Conservation (phyloP, 2,113 vertebrate genomes). For the Actenoides hombroni region DNA sequence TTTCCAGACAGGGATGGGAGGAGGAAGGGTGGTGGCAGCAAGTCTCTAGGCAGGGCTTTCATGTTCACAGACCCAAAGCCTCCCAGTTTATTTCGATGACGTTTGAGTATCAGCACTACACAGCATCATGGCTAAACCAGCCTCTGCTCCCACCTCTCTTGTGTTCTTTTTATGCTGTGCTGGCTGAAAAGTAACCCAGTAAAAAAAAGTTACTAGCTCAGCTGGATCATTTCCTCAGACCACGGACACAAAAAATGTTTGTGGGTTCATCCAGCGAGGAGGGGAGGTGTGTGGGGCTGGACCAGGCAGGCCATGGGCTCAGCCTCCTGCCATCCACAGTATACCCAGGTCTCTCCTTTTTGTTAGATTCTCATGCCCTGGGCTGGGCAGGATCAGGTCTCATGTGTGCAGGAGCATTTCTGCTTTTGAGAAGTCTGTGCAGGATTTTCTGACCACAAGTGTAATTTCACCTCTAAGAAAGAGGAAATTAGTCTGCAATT, state of each 20-base stretch:
- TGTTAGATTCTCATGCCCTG: neutral
- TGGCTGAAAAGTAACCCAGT: neutral
- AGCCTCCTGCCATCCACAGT: neutral
- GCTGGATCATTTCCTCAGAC: neutral
- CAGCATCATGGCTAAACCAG: neutral
- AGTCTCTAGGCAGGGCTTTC: neutral
- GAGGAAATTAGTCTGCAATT: constrained; percentile 39
- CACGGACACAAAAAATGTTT: neutral
- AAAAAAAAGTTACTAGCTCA: neutral
- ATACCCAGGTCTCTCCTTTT: neutral
- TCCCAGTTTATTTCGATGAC: fast-evolving
- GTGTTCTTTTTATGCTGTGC: neutral
- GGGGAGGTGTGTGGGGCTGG: neutral
- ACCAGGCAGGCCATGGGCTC: neutral
- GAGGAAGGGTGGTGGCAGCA: too few species aligned
- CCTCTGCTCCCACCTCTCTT: neutral
- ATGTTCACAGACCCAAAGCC: neutral
- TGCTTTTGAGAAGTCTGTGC: neutral
- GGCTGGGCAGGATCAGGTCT: neutral
- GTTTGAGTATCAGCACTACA: neutral
- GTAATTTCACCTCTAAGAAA: constrained; percentile 20
- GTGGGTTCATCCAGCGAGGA: neutral
- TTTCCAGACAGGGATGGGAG: neutral
- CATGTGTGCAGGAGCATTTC: fast-evolving
- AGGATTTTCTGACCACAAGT: neutral